Evolutionary conservation across 2,113 vertebrate genomes (phyloP).

Genomic region (Python bivittatus): DNA sequence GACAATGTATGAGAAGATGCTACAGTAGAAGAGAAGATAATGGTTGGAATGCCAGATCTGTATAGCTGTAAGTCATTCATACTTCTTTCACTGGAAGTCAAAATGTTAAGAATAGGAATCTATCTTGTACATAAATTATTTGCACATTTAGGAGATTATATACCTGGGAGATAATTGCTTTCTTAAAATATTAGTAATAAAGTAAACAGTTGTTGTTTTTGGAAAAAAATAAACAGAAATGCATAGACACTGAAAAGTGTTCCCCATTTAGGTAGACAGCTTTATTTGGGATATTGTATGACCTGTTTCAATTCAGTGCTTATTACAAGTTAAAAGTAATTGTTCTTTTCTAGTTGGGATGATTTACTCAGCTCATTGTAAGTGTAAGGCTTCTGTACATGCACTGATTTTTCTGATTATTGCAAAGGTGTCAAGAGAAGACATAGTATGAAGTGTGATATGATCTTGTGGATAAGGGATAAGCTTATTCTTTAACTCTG

Average conservation of each 20-base stretch:
- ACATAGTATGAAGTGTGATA: too few relatives aligned
- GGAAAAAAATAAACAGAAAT: background rate
- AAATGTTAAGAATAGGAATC: background rate
- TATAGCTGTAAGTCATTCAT: background rate
- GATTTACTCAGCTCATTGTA: background rate
- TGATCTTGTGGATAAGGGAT: too few relatives aligned
- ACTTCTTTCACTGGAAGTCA: background rate
- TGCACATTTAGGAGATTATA: background rate
- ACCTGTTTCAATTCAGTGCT: too few relatives aligned
- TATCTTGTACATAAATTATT: background rate
- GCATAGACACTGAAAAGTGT: background rate
- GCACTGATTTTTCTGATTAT: background rate
- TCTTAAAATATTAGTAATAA: background rate
- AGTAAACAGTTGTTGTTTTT: background rate
- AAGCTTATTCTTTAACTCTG: too few relatives aligned
- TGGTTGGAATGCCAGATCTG: background rate
- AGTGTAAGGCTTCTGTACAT: background rate
- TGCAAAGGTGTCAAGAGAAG: background rate
- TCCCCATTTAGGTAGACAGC: background rate
- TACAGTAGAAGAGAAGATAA: conserved; percentile 5
- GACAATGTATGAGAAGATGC: conserved; percentile 1
- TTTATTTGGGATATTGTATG: too few relatives aligned
- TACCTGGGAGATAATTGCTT: background rate
- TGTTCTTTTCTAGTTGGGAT: too few relatives aligned
- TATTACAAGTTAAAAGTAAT: too few relatives aligned